A percentile compares a stretch with the other conserved stretches of the same genome.
These are phyloP conservation scores for Agraylea sexmaculata DNA, from an alignment of 1,140 invertebrate genomes.

Conservation along the genomic window DNA sequence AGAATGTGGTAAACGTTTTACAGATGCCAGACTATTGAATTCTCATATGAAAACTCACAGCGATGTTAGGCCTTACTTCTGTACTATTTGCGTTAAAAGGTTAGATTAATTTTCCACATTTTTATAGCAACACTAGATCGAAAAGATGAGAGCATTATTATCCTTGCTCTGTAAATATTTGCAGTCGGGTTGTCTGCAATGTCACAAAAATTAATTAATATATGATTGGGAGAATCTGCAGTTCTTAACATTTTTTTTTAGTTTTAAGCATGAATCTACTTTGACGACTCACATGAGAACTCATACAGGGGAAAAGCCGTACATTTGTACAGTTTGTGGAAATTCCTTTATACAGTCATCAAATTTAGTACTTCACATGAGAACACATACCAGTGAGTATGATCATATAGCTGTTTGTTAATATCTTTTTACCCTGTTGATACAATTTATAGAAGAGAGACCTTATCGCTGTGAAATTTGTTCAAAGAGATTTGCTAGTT, in stretches of 20 bases:
- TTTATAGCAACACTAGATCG: constrained; percentile 8
- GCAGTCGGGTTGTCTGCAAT: too few relatives aligned
- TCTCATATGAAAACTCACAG: constrained; percentile 43
- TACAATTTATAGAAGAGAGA: constrained; percentile 35
- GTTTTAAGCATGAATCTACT: constrained; percentile 49
- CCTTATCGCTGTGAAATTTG: constrained; percentile 40
- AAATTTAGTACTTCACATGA: constrained; percentile 68
- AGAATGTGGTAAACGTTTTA: constrained; percentile 27
- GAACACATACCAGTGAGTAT: constrained; percentile 42
- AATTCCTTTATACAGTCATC: constrained; percentile 53
- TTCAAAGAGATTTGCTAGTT: constrained; percentile 41
- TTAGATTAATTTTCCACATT: constrained; percentile 34
- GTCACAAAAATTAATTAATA: too few relatives aligned
- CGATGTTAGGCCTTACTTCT: constrained; percentile 43
- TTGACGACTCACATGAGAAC: constrained; percentile 47
- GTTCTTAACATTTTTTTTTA: constrained; percentile 20
- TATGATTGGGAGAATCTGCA: constrained; percentile 22
- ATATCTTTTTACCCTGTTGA: constrained; percentile 1
- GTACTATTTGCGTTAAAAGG: constrained; percentile 41
- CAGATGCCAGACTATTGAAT: constrained; percentile 29
- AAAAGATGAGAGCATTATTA: constrained; percentile 5
- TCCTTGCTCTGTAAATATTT: too few relatives aligned
- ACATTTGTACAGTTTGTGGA: constrained; percentile 41
- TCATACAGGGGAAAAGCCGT: constrained; percentile 53
- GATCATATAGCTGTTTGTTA: constrained; percentile 12